These are phyloP conservation scores for Falco berigora DNA, from an alignment of 2,797 vertebrate genomes.

Conservation along the genomic window DNA sequence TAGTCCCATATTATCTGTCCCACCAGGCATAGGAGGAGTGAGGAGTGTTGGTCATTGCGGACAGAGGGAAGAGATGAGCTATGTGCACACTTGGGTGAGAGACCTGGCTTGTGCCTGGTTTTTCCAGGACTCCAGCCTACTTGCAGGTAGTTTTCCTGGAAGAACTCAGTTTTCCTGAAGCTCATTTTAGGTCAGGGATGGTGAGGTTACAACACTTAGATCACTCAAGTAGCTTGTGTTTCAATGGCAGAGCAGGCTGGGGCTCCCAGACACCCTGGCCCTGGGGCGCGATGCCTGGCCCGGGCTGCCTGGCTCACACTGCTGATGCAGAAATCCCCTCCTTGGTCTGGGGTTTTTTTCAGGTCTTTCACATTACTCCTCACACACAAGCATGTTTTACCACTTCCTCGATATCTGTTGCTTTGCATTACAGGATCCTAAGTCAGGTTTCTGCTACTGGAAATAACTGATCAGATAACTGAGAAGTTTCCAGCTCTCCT, in stretches of 20 bases:
- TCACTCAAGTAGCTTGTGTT: fast-evolving
- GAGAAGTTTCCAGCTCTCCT: not conserved
- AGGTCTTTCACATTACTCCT: not conserved
- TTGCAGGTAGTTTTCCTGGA: not conserved
- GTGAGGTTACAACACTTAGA: not conserved
- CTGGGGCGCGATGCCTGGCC: fast-evolving
- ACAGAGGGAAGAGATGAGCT: not conserved
- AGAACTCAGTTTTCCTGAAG: not conserved
- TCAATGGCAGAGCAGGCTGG: not conserved
- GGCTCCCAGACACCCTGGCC: not conserved
- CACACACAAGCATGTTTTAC: not conserved
- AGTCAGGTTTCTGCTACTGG: not conserved
- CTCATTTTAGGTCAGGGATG: not conserved
- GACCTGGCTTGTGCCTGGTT: not conserved
- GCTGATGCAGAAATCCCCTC: not conserved
- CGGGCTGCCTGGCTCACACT: not conserved
- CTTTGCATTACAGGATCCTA: not conserved
- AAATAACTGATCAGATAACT: not conserved
- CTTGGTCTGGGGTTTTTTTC: fast-evolving
- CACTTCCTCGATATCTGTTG: not conserved
- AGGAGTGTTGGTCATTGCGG: not conserved
- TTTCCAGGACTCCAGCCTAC: not conserved
- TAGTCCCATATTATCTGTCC: not conserved
- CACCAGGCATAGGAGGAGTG: not conserved
- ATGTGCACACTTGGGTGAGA: not conserved